Conservation (phyloP, 1,140 invertebrate genomes). For the Heliconius himera region DNA sequence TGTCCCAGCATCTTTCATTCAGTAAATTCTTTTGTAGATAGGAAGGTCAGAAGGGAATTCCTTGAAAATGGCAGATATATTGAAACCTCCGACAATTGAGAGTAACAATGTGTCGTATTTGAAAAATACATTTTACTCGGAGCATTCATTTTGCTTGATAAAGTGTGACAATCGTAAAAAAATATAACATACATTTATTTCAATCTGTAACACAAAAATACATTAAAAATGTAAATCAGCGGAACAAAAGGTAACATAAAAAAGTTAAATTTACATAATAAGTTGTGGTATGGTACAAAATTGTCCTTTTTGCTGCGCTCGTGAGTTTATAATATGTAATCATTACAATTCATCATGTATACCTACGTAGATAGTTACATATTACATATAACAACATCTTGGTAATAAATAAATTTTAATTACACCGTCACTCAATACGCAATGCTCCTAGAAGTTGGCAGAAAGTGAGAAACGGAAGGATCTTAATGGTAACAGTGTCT, state of each 20-base stretch:
- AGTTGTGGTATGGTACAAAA: background rate
- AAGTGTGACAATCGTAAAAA: background rate
- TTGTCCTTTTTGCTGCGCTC: background rate
- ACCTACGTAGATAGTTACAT: no score
- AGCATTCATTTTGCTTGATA: slow-evolving; percentile 5
- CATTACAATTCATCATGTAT: no score
- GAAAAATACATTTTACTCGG: slow-evolving; percentile 8
- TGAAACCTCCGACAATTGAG: slow-evolving; percentile 35
- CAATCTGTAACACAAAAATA: background rate
- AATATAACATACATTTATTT: slow-evolving; percentile 1
- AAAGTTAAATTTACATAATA: background rate
- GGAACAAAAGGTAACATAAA: background rate
- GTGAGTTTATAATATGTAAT: no score
- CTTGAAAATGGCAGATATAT: slow-evolving; percentile 54
- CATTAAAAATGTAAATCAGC: slow-evolving; percentile 1
- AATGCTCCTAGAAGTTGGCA: no score
- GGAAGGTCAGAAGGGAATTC: slow-evolving; percentile 54
- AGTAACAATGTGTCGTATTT: slow-evolving; percentile 21
- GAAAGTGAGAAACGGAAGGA: no score
- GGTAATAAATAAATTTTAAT: no score
- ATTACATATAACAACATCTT: no score
- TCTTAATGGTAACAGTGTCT: no score
- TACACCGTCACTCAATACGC: no score
- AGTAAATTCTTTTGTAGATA: slow-evolving; percentile 52
- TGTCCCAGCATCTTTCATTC: slow-evolving; percentile 55